A percentile compares a stretch with the other conserved stretches of the same genome.
Evolutionary conservation across 1,140 invertebrate genomes (phyloP).

Genomic region (Drosophila bocqueti): DNA sequence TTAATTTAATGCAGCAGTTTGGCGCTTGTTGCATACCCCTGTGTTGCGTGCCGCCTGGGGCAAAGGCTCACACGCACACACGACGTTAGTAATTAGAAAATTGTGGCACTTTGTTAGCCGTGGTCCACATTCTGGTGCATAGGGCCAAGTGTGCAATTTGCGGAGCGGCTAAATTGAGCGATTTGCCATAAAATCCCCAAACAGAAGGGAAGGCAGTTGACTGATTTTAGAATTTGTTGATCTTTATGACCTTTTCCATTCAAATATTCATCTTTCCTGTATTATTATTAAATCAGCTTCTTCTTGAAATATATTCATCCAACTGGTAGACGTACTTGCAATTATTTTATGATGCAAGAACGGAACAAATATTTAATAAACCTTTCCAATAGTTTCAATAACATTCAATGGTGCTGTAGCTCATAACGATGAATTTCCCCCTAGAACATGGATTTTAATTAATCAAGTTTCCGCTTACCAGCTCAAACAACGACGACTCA

Average conservation of each 20-base stretch:
- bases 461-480: conserved; percentile 4
- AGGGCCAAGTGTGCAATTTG: conserved; percentile 65
- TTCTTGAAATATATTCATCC: too few species aligned
- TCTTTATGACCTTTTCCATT: neutral
- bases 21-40: conserved; percentile 67
- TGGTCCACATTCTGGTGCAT: conserved; percentile 37
- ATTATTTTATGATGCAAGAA: neutral
- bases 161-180: conserved; percentile 65
- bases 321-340: too few species aligned
- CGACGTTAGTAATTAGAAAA: conserved; percentile 72
- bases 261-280: too few species aligned
- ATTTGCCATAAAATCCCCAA: conserved; percentile 46
- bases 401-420: neutral
- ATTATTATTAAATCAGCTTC: too few species aligned
- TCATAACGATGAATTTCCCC: neutral
- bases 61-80: conserved; percentile 40
- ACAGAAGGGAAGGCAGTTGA: neutral
- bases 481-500: conserved; percentile 2
- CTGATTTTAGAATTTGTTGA: neutral
- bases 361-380: neutral
- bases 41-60: conserved; percentile 56
- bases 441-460: conserved; percentile 3
- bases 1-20: conserved; percentile 82
- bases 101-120: conserved; percentile 77
- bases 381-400: neutral